A percentile compares a stretch with the other conserved stretches of the same genome.
phyloP scores from a whole-genome alignment of 1,140 invertebrate species.

The Nomia melanderi region DNA sequence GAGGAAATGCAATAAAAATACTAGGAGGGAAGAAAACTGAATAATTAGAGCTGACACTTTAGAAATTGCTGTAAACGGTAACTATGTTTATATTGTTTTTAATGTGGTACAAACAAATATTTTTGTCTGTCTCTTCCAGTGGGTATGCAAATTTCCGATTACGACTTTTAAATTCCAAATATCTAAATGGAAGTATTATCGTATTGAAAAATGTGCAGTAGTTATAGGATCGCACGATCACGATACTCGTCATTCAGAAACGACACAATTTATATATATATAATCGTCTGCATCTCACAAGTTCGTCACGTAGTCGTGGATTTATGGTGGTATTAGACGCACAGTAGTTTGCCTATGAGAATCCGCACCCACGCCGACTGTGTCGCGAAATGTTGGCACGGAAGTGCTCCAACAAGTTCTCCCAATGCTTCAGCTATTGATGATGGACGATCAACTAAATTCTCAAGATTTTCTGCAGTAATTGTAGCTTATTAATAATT shows the following conservation, averaged over 20 bases:
- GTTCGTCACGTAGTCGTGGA: conserved; percentile 10
- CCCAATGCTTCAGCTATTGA: conserved; percentile 1
- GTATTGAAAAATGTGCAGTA: conserved; percentile 5
- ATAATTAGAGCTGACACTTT: too few relatives aligned
- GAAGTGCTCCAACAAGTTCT: not conserved
- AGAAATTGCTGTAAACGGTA: too few relatives aligned
- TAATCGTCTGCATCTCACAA: conserved; percentile 14
- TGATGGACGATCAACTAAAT: conserved; percentile 2
- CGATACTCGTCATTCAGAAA: conserved; percentile 12
- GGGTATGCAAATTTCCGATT: conserved; percentile 35
- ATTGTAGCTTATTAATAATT: too few relatives aligned
- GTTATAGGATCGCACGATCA: conserved; percentile 32
- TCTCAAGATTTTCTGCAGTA: too few relatives aligned
- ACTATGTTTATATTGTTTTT: too few relatives aligned
- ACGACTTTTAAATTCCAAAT: conserved; percentile 2
- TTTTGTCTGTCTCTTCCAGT: conserved; percentile 13
- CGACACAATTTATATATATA: not conserved
- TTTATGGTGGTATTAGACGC: conserved; percentile 39
- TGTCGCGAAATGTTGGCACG: not conserved
- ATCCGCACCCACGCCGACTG: conserved; percentile 10
- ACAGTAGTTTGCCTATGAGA: conserved; percentile 47
- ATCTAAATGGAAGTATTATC: too few relatives aligned
- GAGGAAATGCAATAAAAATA: too few relatives aligned
- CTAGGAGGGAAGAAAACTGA: too few relatives aligned
- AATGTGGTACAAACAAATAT: too few relatives aligned